phyloP scores from a whole-genome alignment of 1,140 invertebrate genomes.

The Aphidius ervi region DNA sequence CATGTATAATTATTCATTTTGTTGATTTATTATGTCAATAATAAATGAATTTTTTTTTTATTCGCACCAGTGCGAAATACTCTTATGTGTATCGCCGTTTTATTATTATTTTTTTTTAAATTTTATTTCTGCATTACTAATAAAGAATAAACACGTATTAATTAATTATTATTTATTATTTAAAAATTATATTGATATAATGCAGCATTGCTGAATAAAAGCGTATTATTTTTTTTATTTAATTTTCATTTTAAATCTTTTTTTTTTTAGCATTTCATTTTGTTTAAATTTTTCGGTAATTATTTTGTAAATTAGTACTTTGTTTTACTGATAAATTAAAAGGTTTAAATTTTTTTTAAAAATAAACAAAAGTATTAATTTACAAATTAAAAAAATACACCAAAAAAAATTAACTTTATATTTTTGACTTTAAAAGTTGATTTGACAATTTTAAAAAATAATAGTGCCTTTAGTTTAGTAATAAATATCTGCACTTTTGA shows the following conservation, averaged over 20 bases:
- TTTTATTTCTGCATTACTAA: slow-evolving; percentile 22
- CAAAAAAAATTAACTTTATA: no score
- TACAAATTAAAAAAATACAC: no score
- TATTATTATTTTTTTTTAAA: slow-evolving; percentile 10
- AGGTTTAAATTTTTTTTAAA: no score
- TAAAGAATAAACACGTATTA: slow-evolving; percentile 24
- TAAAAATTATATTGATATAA: slow-evolving; percentile 38
- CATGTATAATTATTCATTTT: slow-evolving; percentile 13
- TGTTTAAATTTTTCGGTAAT: not conserved
- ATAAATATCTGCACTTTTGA: no score
- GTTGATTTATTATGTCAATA: slow-evolving; percentile 25
- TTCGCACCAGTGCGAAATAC: slow-evolving; percentile 50
- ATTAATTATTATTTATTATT: slow-evolving; percentile 21
- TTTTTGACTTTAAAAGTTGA: no score
- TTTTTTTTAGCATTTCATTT: not conserved
- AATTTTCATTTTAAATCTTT: slow-evolving; percentile 11
- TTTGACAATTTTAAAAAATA: no score
- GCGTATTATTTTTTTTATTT: slow-evolving; percentile 30
- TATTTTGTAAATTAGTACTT: no score
- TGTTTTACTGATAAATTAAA: no score
- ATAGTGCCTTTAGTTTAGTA: no score
- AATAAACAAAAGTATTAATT: no score
- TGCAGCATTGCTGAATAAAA: slow-evolving; percentile 43
- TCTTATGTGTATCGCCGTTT: slow-evolving; percentile 23
- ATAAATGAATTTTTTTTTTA: slow-evolving; percentile 29